Conservation (phyloP, 2,113 vertebrate species). For the Pangasianodon gigas region DNA sequence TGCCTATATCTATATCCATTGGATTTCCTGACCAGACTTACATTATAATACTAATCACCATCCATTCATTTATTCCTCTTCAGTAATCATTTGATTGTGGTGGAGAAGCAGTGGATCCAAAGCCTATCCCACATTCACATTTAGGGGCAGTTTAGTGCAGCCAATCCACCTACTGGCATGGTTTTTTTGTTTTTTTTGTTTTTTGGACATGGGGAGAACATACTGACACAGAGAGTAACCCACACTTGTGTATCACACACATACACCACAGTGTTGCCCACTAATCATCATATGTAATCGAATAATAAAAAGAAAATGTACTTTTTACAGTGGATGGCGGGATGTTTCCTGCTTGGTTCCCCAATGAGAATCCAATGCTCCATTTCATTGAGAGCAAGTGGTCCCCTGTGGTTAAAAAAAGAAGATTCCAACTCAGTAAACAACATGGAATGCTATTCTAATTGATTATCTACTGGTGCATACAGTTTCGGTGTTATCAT, state of each 20-base stretch:
- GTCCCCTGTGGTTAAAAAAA: constrained; percentile 71
- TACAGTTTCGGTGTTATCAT: not conserved
- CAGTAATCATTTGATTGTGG: not conserved
- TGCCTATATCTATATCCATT: not conserved
- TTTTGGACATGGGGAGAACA: not conserved
- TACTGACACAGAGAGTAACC: not conserved
- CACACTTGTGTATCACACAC: not conserved
- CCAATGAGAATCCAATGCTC: constrained; percentile 98
- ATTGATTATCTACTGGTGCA: not conserved
- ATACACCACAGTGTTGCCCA: not conserved
- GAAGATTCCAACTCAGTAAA: not conserved
- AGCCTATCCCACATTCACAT: not conserved
- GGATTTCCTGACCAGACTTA: not conserved
- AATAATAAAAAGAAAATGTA: constrained; percentile 58
- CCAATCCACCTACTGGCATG: not conserved
- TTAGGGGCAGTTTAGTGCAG: not conserved
- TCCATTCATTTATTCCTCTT: not conserved
- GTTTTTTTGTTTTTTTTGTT: not conserved
- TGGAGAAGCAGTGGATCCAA: not conserved
- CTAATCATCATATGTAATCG: not conserved
- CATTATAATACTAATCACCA: not conserved
- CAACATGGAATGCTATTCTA: not conserved
- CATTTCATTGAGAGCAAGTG: constrained; percentile 83
- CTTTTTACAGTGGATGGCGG: constrained; percentile 98
- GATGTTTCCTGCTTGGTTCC: constrained; percentile 95